A percentile compares a stretch with the other conserved stretches of the same genome.
Conservation (phyloP, 2,888 invertebrate species). For the Zootermopsis nevadensis region DNA sequence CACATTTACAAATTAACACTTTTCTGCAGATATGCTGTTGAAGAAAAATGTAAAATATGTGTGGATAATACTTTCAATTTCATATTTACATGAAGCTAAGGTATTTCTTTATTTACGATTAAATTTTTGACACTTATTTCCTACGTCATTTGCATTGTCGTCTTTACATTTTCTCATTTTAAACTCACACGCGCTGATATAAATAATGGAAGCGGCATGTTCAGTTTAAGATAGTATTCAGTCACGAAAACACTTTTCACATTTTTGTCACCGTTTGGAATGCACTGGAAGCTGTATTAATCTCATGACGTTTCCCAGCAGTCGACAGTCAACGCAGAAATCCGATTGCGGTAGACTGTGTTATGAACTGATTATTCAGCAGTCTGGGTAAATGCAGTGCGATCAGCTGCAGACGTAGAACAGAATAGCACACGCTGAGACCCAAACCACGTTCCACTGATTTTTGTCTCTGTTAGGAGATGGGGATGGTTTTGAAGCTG, state of each 20-base stretch:
- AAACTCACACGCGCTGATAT: background rate
- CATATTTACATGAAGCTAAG: too few species aligned
- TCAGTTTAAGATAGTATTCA: background rate
- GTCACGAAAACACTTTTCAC: background rate
- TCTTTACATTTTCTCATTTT: background rate
- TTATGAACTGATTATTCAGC: background rate
- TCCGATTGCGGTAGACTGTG: background rate
- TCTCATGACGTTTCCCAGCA: background rate
- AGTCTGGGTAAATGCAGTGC: background rate
- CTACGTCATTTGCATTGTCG: background rate
- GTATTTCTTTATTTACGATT: too few species aligned
- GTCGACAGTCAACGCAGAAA: background rate
- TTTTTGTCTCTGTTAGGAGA: background rate
- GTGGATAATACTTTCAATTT: too few species aligned
- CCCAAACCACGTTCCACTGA: constrained; percentile 17
- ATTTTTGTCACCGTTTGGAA: background rate
- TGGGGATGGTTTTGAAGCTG: constrained; percentile 14
- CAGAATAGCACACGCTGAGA: constrained; percentile 6
- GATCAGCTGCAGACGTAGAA: constrained; percentile 29
- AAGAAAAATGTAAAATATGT: too few species aligned
- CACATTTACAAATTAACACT: too few species aligned
- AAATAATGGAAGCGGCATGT: background rate
- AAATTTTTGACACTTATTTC: too few species aligned
- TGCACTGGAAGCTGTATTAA: background rate
- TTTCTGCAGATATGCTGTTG: too few species aligned